Conservation (phyloP, 2,797 vertebrate species). For the Phalanger gymnotis region DNA sequence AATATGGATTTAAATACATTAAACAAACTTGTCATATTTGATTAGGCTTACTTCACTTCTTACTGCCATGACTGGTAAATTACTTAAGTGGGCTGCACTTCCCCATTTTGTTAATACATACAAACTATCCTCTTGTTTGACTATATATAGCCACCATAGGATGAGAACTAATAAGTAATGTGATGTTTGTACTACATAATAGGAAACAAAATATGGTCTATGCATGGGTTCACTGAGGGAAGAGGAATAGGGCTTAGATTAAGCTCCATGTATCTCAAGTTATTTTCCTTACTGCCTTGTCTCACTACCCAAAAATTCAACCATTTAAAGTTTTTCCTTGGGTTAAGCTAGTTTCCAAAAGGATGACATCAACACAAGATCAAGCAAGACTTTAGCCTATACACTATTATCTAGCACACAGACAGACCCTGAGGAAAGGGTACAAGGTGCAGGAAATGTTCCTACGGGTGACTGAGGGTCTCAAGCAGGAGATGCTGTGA, state of each 20-base stretch:
- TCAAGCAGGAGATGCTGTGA: not conserved
- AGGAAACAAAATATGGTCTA: constrained; percentile 14
- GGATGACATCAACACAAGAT: not conserved
- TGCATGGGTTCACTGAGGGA: not conserved
- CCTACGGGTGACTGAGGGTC: not conserved
- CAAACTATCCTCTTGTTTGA: not conserved
- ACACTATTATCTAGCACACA: constrained; percentile 12
- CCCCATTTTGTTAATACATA: not conserved
- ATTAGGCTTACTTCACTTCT: not conserved
- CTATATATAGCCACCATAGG: not conserved
- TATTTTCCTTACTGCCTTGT: not conserved
- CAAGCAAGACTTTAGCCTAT: not conserved
- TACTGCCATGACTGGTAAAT: not conserved
- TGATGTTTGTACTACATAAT: fast-evolving
- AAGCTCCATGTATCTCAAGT: not conserved
- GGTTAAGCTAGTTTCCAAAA: not conserved
- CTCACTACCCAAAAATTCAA: not conserved
- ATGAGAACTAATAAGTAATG: not conserved
- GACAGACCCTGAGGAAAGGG: not conserved
- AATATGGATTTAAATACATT: not conserved
- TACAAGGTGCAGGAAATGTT: not conserved
- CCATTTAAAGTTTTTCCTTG: not conserved
- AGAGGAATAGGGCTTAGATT: constrained; percentile 1
- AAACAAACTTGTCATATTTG: not conserved
- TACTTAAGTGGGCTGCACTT: not conserved